A percentile compares a stretch with the other conserved stretches of the same genome.
phyloP scores from a whole-genome alignment of 1,140 invertebrate species.

The Glossosoma conforme region DNA sequence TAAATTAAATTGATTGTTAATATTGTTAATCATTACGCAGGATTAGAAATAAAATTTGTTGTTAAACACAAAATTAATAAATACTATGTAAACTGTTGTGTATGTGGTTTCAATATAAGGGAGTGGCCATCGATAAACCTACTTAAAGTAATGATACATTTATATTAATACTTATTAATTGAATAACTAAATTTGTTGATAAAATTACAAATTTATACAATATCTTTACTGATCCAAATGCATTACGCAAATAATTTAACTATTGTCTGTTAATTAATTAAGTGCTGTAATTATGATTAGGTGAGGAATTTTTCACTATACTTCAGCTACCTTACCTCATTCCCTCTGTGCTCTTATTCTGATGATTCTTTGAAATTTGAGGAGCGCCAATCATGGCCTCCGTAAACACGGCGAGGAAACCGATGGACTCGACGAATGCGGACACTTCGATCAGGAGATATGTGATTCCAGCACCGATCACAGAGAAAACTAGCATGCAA shows the following conservation, averaged over 20 bases:
- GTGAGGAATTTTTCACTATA: no score
- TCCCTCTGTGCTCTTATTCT: conserved; percentile 88
- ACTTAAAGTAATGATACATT: no score
- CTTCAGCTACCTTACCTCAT: conserved; percentile 81
- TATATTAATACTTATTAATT: no score
- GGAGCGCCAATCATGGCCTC: conserved; percentile 95
- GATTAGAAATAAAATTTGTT: no score
- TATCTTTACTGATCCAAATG: conserved; percentile 2
- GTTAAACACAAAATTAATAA: no score
- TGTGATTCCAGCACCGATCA: conserved; percentile 75
- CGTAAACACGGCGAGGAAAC: conserved; percentile 90
- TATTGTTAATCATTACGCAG: no score
- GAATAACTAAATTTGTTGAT: background rate
- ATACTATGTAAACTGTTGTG: no score
- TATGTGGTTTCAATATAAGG: no score
- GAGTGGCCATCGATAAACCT: no score
- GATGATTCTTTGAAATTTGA: conserved; percentile 85
- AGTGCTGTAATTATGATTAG: background rate
- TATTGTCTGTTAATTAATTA: background rate
- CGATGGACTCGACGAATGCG: conserved; percentile 82
- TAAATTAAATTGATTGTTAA: no score
- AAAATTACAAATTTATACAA: conserved; percentile 9
- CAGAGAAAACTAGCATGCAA: conserved; percentile 84
- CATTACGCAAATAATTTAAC: conserved; percentile 12
- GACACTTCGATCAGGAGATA: conserved; percentile 79